Evolutionary conservation across 2,113 vertebrate species (phyloP).

Genomic region (Halcyon malimbica): DNA sequence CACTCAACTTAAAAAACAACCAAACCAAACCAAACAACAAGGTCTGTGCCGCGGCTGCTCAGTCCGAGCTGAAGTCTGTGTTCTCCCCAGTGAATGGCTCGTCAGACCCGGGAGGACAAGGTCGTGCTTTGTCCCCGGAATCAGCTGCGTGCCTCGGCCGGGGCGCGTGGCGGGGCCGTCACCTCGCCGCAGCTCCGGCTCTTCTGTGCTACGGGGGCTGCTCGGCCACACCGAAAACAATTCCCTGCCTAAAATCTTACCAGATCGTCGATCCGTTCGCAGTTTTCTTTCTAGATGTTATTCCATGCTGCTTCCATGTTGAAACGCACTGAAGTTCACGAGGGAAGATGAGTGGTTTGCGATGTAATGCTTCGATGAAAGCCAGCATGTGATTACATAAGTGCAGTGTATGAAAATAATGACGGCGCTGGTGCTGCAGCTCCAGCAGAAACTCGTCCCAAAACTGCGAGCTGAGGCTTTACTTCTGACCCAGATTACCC

Average conservation of each 20-base stretch:
- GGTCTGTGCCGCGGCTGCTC: background rate
- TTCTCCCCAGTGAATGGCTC: accelerated
- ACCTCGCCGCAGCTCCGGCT: accelerated
- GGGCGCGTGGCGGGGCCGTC: background rate
- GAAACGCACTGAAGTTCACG: accelerated
- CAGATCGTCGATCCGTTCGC: background rate
- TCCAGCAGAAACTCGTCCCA: background rate
- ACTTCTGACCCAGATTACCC: background rate
- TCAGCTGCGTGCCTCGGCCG: background rate
- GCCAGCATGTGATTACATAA: accelerated
- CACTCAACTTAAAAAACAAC: no score
- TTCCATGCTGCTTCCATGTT: background rate
- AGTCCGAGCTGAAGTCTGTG: background rate
- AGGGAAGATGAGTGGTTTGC: background rate
- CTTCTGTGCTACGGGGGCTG: no score
- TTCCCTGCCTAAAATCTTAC: background rate
- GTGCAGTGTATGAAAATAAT: background rate
- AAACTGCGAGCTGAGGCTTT: accelerated
- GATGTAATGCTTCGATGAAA: background rate
- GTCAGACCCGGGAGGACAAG: background rate
- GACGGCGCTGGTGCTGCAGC: background rate
- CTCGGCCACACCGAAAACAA: background rate
- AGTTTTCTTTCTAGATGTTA: background rate
- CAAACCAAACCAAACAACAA: no score
- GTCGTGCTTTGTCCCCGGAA: accelerated